phyloP scores from a whole-genome alignment of 2,888 invertebrate species.

The Trachelus tabidus region DNA sequence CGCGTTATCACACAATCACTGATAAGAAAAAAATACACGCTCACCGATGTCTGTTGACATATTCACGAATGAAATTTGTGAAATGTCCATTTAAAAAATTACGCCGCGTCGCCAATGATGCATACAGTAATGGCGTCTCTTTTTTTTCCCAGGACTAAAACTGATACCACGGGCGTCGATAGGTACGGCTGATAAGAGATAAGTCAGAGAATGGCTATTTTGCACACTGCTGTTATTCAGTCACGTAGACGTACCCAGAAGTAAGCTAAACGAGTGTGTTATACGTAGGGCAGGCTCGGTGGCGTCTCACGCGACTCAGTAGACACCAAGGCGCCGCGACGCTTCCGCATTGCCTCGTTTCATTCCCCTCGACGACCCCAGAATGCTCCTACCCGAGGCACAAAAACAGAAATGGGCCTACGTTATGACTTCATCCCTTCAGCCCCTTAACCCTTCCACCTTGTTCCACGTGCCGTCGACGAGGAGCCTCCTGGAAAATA shows the following conservation, averaged over 20 bases:
- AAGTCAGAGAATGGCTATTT: background rate
- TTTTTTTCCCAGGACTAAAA: background rate
- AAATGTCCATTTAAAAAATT: background rate
- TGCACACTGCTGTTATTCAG: background rate
- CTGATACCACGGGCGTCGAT: background rate
- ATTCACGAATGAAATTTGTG: too few relatives aligned
- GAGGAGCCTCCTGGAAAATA: background rate
- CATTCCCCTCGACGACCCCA: slow-evolving; percentile 23
- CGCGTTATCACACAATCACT: too few relatives aligned
- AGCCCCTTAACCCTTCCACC: background rate
- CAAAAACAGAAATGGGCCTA: background rate
- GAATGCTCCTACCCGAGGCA: background rate
- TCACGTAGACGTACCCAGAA: background rate
- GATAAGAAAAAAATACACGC: too few relatives aligned
- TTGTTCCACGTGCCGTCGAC: background rate
- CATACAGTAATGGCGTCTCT: background rate
- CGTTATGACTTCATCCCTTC: background rate
- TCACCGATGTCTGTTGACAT: too few relatives aligned
- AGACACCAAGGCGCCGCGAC: slow-evolving; percentile 40
- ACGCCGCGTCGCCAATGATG: background rate
- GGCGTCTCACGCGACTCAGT: slow-evolving; percentile 42
- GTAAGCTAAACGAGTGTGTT: background rate
- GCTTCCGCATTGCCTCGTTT: slow-evolving; percentile 43
- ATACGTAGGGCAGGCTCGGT: slow-evolving; percentile 27
- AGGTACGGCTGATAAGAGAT: background rate